Percentiles rank a stretch among this genome's conserved stretches.
Conservation (phyloP, 1,140 invertebrate species). For the Formica exsecta region DNA sequence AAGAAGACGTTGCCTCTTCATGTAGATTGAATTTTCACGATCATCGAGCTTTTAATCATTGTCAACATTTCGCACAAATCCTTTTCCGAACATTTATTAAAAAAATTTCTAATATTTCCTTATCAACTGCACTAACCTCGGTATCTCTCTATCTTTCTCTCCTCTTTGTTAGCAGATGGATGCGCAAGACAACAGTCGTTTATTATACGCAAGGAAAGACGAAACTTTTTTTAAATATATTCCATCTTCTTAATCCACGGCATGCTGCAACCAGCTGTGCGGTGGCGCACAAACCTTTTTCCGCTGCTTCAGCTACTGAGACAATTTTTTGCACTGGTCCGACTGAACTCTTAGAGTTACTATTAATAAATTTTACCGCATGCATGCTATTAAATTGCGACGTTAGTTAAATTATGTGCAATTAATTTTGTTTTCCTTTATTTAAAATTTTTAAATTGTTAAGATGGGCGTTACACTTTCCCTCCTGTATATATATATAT, state of each 20-base stretch:
- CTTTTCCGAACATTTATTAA: neutral
- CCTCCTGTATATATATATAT: too few species aligned
- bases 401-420: neutral
- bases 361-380: constrained; percentile 30
- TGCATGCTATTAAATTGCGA: constrained; percentile 18
- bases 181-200: constrained; percentile 42
- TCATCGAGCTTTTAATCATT: too few species aligned
- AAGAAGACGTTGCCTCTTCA: too few species aligned
- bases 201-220: constrained; percentile 33
- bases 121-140: neutral
- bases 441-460: neutral
- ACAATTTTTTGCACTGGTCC: constrained; percentile 34
- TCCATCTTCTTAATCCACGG: constrained; percentile 50
- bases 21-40: too few species aligned
- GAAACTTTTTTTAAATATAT: constrained; percentile 69
- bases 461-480: too few species aligned
- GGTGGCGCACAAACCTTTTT: constrained; percentile 59
- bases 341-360: neutral
- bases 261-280: constrained; percentile 70
- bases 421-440: constrained; percentile 13
- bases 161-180: constrained; percentile 18
- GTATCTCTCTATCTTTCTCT: neutral
- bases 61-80: neutral
- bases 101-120: neutral
- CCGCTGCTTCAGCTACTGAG: constrained; percentile 31